Evolutionary conservation across 2,113 vertebrate genomes (phyloP).

Genomic region (Cololabis saira): DNA sequence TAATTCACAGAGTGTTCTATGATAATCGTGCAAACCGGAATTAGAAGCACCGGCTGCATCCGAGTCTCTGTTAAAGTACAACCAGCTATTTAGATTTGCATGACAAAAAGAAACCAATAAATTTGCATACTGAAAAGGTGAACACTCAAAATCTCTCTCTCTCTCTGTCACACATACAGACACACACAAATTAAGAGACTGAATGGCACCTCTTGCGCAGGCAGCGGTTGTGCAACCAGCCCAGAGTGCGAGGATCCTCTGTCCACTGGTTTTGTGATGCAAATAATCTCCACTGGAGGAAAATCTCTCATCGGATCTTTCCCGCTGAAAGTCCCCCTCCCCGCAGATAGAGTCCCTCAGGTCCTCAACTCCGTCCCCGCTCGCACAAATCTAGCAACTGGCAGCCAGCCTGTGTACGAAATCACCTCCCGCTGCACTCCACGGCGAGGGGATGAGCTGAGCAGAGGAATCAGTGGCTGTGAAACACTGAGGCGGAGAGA

Average conservation of each 20-base stretch:
- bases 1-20: conserved; percentile 38
- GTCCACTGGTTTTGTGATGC: conserved; percentile 67
- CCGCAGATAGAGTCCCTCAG: conserved; percentile 35
- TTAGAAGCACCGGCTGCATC: conserved; percentile 34
- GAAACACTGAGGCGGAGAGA: conserved; percentile 32
- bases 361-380: conserved; percentile 55
- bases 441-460: conserved; percentile 45
- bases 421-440: conserved; percentile 39
- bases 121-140: conserved; percentile 68
- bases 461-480: conserved; percentile 36
- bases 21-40: conserved; percentile 45
- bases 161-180: conserved; percentile 13
- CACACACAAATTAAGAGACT: conserved; percentile 25
- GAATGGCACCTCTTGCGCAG: conserved; percentile 70
- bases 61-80: conserved; percentile 37
- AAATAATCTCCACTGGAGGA: conserved; percentile 55
- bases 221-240: conserved; percentile 46
- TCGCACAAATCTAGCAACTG: conserved; percentile 32
- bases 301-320: conserved; percentile 47
- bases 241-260: conserved; percentile 43
- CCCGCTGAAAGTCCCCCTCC: conserved; percentile 12
- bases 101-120: conserved; percentile 51
- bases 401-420: conserved; percentile 41
- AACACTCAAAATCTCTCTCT: conserved; percentile 27
- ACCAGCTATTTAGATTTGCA: conserved; percentile 60